Evolutionary conservation across 2,888 invertebrate genomes (phyloP), one percentile per base, ranked within the genome.

Genomic region (Aleiodes alternator): DNA sequence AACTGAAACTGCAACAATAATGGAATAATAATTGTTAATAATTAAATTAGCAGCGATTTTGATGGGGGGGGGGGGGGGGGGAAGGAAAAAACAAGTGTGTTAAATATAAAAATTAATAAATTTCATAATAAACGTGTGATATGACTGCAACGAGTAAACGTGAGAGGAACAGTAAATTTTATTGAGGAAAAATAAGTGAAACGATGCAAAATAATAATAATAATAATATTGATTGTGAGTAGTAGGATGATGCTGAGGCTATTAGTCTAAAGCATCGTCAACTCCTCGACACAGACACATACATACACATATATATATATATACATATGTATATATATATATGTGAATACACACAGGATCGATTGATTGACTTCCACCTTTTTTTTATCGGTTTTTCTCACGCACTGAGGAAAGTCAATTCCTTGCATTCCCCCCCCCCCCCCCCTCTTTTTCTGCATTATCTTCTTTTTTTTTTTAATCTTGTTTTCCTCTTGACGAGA

Each of bases 321-420:
- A 23, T 23, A 23, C 2, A 23, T 23, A 23, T 23, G 2, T 23
- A 23, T 23, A 23, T 23, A 23, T 23, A 23, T 23, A 23, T 23
- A 23, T 23, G 2, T 23, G 23, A 23, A 23, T 23, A 23, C 23
- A 23, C 23, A 23, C 0, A 29, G 57, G 66, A 71, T 75, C 71
- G 75, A 75, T 75, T 75, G 71, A 75, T 75, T 71, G 75, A 71
- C 71, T 75, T 75, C 38, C 48, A 64, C 43, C 43, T n/a, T 14
- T 51, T 16, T 34, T 38, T 56, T 50, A 4, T 69, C 14, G 34
- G 43, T 43, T 53, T 59, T 50, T 48, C 31, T 55, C 12, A 43
- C 38, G 38, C 57, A 23, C 38, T 43, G 14, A 38, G 43, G 29
- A 1, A n/a, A 31, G n/a, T 53, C 11, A 14, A 43, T 48, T 43